Evolutionary conservation across 1,140 invertebrate genomes (phyloP).

Genomic region (Riptortus pedestris): DNA sequence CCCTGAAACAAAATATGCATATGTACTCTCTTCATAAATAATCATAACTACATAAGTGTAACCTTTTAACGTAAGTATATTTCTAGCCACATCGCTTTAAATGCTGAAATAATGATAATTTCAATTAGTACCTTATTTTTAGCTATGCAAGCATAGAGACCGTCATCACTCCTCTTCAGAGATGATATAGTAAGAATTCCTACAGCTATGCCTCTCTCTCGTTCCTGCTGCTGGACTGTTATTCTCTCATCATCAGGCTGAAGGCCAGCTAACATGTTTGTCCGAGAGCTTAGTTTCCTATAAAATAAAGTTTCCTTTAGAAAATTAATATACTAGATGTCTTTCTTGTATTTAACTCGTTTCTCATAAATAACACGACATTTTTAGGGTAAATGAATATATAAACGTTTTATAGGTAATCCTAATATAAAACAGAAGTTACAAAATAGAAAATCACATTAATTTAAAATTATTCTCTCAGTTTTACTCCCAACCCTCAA

Average conservation of each 20-base stretch:
- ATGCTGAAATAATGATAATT: too few relatives aligned
- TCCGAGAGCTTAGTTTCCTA: conserved; percentile 32
- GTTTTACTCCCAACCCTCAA: too few relatives aligned
- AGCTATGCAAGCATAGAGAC: conserved; percentile 78
- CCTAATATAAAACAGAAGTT: too few relatives aligned
- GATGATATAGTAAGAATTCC: conserved; percentile 53
- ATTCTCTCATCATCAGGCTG: conserved; percentile 51
- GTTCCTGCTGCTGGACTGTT: conserved; percentile 44
- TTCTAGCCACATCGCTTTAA: background rate
- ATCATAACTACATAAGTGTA: background rate
- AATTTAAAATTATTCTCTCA: too few relatives aligned
- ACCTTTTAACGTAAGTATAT: too few relatives aligned
- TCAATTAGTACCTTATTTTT: conserved; percentile 56
- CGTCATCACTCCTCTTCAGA: conserved; percentile 62
- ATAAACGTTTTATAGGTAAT: too few relatives aligned
- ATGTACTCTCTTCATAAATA: too few relatives aligned
- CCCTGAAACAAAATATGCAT: conserved; percentile 39
- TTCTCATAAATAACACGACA: too few relatives aligned
- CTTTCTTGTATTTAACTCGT: background rate
- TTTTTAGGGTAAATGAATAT: too few relatives aligned
- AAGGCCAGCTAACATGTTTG: conserved; percentile 43
- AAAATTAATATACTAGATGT: background rate
- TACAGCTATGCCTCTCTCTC: conserved; percentile 48
- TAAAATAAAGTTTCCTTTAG: conserved; percentile 14
- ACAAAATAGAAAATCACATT: too few relatives aligned